Percentiles rank a stretch among this genome's conserved stretches.
Evolutionary conservation across 2,113 vertebrate genomes (phyloP).

Genomic region (Vidua chalybeata): DNA sequence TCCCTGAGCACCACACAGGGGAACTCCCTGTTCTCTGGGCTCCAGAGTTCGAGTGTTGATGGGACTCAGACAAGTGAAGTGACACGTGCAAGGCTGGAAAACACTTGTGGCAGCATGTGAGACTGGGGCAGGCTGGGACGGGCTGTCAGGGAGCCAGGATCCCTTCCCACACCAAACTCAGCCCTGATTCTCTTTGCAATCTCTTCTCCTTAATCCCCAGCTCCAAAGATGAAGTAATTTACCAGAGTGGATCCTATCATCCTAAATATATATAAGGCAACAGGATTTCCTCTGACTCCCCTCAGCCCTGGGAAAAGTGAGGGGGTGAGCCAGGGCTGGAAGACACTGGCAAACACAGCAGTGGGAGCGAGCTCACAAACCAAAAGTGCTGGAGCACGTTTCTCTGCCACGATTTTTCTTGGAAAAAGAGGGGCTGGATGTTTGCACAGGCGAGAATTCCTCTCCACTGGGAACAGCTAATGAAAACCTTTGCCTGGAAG

Average conservation of each 20-base stretch:
- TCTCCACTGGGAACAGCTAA: neutral
- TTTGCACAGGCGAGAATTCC: neutral
- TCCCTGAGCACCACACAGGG: neutral
- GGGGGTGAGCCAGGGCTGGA: fast-evolving
- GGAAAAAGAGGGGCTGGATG: neutral
- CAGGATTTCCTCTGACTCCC: neutral
- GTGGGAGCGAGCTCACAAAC: fast-evolving
- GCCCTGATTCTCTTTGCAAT: neutral
- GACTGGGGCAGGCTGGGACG: neutral
- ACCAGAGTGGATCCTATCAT: neutral
- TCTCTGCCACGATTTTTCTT: neutral
- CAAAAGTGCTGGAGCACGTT: neutral
- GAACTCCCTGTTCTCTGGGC: neutral
- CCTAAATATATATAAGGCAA: neutral
- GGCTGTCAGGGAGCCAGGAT: neutral
- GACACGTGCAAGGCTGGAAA: neutral
- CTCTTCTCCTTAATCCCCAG: neutral
- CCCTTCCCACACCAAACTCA: neutral
- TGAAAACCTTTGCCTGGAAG: neutral
- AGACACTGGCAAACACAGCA: neutral
- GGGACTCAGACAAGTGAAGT: neutral
- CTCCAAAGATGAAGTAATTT: neutral
- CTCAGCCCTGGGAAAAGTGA: neutral
- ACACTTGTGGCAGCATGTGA: neutral
- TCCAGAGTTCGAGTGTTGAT: fast-evolving